Evolutionary conservation across 1,140 invertebrate species (phyloP).

Genomic region (Drosophila chauvacae): DNA sequence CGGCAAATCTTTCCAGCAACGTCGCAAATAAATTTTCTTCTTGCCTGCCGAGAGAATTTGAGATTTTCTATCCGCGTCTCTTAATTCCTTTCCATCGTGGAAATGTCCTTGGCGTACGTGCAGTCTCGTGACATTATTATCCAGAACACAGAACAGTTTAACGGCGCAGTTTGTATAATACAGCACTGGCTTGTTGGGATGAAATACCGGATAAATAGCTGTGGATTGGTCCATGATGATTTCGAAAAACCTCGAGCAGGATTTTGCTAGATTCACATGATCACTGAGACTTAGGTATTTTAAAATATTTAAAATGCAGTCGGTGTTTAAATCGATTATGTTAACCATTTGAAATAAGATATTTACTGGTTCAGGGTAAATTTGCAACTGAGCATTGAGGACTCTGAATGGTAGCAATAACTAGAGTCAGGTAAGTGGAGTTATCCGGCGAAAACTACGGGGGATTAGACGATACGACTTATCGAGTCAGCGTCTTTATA

Average conservation of each 20-base stretch:
- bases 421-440: background rate
- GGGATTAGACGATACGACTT: background rate
- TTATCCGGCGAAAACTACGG: background rate
- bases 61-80: constrained; percentile 2
- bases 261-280: constrained; percentile 5
- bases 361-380: background rate
- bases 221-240: background rate
- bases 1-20: background rate
- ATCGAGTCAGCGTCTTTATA: background rate
- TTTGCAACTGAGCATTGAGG: background rate
- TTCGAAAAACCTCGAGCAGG: constrained; percentile 1
- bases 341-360: background rate
- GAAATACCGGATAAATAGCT: constrained; percentile 15
- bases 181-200: constrained; percentile 2
- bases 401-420: background rate
- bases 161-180: constrained; percentile 14
- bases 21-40: constrained; percentile 1
- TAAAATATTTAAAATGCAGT: constrained; percentile 20
- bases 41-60: constrained; percentile 7
- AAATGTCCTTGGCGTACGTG: constrained; percentile 11
- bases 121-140: constrained; percentile 17
- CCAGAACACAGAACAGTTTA: background rate
- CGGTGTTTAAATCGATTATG: constrained; percentile 11
- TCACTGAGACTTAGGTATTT: constrained; percentile 25
- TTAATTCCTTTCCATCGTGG: constrained; percentile 5